Conservation (phyloP, 2,113 vertebrate genomes). For the Plectropomus leopardus region DNA sequence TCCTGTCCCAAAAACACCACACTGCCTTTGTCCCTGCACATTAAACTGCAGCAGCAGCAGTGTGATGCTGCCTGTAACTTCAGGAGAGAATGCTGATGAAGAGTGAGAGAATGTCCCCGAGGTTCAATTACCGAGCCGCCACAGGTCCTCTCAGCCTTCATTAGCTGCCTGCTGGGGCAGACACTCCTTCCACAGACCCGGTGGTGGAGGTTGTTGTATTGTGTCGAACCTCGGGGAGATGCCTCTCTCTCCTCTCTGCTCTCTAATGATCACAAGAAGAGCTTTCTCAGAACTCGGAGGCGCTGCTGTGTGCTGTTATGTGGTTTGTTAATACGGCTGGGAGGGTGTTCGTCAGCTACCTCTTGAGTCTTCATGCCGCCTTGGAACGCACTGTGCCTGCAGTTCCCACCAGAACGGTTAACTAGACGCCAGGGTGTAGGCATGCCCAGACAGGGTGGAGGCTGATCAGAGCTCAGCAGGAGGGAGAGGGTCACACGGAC, state of each 20-base stretch:
- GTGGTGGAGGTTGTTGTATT: constrained; percentile 61
- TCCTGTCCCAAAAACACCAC: background rate
- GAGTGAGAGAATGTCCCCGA: constrained; percentile 80
- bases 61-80: constrained; percentile 11
- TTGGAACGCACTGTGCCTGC: constrained; percentile 19
- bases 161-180: constrained; percentile 79
- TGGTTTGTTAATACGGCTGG: constrained; percentile 58
- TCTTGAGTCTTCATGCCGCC: constrained; percentile 26
- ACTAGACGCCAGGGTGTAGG: constrained; percentile 69
- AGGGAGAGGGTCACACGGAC: background rate
- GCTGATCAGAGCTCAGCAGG: constrained; percentile 30
- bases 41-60: constrained; percentile 23
- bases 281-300: constrained; percentile 40
- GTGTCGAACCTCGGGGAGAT: constrained; percentile 50
- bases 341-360: constrained; percentile 33
- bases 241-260: constrained; percentile 33
- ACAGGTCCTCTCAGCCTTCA: constrained; percentile 78
- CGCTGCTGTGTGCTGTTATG: constrained; percentile 69
- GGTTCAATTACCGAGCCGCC: constrained; percentile 80
- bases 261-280: constrained; percentile 54
- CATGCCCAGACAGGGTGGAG: constrained; percentile 61
- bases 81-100: constrained; percentile 72
- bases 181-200: constrained; percentile 66
- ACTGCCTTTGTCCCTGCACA: background rate
- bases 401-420: constrained; percentile 69